These are phyloP conservation scores for Prietella phreatophila DNA, from an alignment of 2,113 vertebrate species.

Conservation along the genomic window DNA sequence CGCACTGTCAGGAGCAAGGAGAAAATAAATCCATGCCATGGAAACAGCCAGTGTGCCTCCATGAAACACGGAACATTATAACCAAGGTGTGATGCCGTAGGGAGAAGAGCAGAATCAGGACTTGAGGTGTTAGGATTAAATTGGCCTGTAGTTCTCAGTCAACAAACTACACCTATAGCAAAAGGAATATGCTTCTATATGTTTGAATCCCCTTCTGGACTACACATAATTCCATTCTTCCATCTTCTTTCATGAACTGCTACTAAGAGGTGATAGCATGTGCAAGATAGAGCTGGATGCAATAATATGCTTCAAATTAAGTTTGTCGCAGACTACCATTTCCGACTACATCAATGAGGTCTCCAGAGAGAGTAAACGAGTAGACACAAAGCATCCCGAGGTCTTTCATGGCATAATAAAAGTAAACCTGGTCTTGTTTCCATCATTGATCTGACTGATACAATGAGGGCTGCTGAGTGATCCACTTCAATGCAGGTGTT, in stretches of 20 bases:
- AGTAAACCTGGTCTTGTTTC: not conserved
- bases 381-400: not conserved
- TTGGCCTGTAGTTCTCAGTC: conserved; percentile 53
- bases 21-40: conserved; percentile 64
- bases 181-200: conserved; percentile 5
- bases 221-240: conserved; percentile 38
- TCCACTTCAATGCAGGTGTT: not conserved
- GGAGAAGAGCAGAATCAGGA: conserved; percentile 67
- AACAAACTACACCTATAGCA: conserved; percentile 53
- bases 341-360: not conserved
- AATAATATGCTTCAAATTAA: not conserved
- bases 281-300: not conserved
- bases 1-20: conserved; percentile 43
- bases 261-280: not conserved
- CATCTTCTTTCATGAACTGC: not conserved
- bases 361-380: conserved; percentile 26
- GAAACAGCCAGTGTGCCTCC: conserved; percentile 62
- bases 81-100: conserved; percentile 65
- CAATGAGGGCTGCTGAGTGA: conserved; percentile 50
- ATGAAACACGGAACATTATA: conserved; percentile 48
- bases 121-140: conserved; percentile 55
- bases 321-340: not conserved
- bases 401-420: not conserved
- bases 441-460: conserved; percentile 59
- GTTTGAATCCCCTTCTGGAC: conserved; percentile 2